These are phyloP conservation scores for Pseudomyrmex sp. DNA, from an alignment of 1,140 invertebrate genomes.

Conservation along the genomic window DNA sequence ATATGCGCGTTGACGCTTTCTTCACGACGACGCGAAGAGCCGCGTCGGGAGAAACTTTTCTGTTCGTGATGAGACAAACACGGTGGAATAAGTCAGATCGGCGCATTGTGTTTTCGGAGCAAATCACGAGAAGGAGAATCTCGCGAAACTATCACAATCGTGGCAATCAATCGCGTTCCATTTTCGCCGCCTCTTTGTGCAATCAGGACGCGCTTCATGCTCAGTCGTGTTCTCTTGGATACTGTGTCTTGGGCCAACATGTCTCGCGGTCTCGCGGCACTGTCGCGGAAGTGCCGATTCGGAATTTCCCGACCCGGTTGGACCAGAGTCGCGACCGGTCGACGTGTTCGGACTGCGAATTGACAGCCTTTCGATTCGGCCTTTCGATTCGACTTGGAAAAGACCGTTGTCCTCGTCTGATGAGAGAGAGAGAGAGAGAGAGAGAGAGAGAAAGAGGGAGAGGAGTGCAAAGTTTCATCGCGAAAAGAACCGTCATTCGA, in stretches of 20 bases:
- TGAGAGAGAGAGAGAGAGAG: neutral
- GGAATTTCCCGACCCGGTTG: conserved; percentile 13
- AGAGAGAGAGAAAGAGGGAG: neutral
- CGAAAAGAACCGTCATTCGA: conserved; percentile 13
- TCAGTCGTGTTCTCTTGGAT: neutral
- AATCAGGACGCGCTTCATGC: conserved; percentile 60
- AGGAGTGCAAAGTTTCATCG: neutral
- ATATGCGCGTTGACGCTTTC: too few relatives aligned
- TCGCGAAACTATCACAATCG: conserved; percentile 29
- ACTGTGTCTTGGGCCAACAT: conserved; percentile 30
- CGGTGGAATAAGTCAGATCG: conserved; percentile 37
- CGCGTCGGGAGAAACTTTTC: neutral
- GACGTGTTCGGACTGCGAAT: conserved; percentile 65
- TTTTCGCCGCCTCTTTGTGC: conserved; percentile 66
- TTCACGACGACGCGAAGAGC: too few relatives aligned
- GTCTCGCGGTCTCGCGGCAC: neutral
- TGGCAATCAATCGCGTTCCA: conserved; percentile 59
- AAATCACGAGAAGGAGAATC: conserved; percentile 13
- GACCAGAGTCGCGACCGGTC: conserved; percentile 3
- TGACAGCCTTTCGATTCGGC: neutral
- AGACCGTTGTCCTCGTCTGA: neutral
- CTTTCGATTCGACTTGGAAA: neutral
- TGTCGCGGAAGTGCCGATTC: neutral
- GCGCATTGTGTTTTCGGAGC: conserved; percentile 15
- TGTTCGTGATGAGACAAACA: conserved; percentile 20